Conservation (phyloP, 1,140 invertebrate species). For the Ceratina australensis region DNA sequence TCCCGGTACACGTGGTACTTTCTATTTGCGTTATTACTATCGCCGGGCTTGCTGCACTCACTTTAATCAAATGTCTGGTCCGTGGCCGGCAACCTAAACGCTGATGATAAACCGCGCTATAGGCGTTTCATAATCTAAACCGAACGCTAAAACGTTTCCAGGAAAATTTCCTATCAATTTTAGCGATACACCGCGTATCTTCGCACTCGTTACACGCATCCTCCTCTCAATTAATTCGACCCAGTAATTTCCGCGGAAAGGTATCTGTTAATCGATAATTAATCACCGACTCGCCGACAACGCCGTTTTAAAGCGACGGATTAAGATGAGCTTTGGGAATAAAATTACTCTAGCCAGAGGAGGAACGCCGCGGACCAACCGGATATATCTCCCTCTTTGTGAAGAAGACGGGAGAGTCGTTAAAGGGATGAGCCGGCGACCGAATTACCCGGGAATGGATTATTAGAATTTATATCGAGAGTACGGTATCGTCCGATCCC, state of each 20-base stretch:
- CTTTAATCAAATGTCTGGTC: slow-evolving; percentile 57
- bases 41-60: slow-evolving; percentile 37
- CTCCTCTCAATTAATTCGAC: background rate
- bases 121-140: background rate
- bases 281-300: slow-evolving; percentile 1
- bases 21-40: slow-evolving; percentile 43
- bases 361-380: background rate
- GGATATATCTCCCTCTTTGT: background rate
- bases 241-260: background rate
- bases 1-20: slow-evolving; percentile 15
- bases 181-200: no score
- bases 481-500: background rate
- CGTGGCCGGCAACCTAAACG: background rate
- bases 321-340: slow-evolving; percentile 1
- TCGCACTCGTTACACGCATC: no score
- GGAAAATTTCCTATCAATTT: background rate
- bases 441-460: slow-evolving; percentile 30
- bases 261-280: slow-evolving; percentile 1
- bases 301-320: background rate
- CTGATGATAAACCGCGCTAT: background rate
- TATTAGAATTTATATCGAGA: slow-evolving; percentile 24
- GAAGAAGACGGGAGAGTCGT: background rate
- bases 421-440: slow-evolving; percentile 7
- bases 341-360: background rate
- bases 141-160: no score